phyloP scores from a whole-genome alignment of 2,113 vertebrate genomes.

The Phalacrocorax pelagicus region DNA sequence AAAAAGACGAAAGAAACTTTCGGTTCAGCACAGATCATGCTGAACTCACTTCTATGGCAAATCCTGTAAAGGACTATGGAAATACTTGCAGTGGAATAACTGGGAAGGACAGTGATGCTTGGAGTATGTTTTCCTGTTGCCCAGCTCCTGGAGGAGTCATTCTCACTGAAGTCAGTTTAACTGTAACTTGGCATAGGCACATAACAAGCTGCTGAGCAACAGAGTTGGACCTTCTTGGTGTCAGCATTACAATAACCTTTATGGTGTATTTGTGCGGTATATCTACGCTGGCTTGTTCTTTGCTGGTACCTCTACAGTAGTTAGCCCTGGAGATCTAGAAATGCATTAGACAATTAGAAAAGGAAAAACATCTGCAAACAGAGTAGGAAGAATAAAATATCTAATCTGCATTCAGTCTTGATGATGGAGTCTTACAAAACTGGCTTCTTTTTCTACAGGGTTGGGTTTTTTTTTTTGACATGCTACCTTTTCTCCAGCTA shows the following conservation, averaged over 20 bases:
- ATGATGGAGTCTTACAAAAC: neutral
- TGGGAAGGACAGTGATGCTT: neutral
- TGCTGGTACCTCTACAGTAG: neutral
- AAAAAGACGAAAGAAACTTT: neutral
- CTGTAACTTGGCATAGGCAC: neutral
- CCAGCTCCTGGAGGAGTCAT: neutral
- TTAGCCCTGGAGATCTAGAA: neutral
- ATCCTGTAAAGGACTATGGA: neutral
- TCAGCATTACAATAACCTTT: neutral
- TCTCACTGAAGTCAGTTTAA: neutral
- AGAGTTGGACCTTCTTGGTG: neutral
- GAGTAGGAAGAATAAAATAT: neutral
- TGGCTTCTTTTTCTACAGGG: neutral
- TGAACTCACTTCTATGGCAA: neutral
- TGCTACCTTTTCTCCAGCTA: neutral
- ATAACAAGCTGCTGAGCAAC: neutral
- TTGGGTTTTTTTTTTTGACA: neutral
- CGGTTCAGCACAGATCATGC: neutral
- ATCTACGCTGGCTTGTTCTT: neutral
- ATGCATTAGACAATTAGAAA: neutral
- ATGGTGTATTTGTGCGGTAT: neutral
- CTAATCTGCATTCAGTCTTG: neutral
- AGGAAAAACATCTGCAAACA: neutral
- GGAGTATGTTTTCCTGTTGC: neutral
- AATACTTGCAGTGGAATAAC: neutral